Conservation (phyloP, 2,797 vertebrate genomes). For the Macropodus opercularis region DNA sequence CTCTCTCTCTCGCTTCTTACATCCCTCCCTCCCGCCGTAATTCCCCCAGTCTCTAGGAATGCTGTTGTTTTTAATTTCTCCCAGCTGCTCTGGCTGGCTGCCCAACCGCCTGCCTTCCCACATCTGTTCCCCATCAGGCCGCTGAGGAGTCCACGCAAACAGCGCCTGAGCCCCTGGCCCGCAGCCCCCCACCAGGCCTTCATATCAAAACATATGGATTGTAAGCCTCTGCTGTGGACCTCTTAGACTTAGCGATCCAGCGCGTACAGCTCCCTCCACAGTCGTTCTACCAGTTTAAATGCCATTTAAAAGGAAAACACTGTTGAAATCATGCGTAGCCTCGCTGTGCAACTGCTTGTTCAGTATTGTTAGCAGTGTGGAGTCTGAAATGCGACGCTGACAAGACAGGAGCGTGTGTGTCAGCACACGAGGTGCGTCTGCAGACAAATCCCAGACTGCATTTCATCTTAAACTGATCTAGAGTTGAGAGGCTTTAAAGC, state of each 20-base stretch:
- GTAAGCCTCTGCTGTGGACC: conserved; percentile 75
- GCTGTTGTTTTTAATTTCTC: conserved; percentile 89
- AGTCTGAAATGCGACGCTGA: conserved; percentile 37
- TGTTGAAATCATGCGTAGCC: conserved; percentile 20
- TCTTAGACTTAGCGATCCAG: conserved; percentile 36
- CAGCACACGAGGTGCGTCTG: conserved; percentile 39
- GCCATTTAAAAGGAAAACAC: conserved; percentile 28
- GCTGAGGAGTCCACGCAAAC: conserved; percentile 84
- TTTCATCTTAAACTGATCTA: conserved; percentile 80
- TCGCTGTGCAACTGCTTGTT: conserved; percentile 6
- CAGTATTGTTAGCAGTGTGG: conserved; percentile 29
- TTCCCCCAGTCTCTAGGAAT: conserved; percentile 88
- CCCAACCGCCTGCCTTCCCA: conserved; percentile 88
- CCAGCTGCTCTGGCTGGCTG: conserved; percentile 87
- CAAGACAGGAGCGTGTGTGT: conserved; percentile 38
- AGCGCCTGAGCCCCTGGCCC: conserved; percentile 72
- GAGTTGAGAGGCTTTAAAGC: conserved; percentile 76
- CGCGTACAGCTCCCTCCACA: conserved; percentile 23
- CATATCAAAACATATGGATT: conserved; percentile 87
- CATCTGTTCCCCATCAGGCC: conserved; percentile 91
- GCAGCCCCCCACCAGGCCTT: conserved; percentile 79
- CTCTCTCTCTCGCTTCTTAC: conserved; percentile 61
- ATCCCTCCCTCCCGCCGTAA: conserved; percentile 77
- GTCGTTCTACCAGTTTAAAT: conserved; percentile 11
- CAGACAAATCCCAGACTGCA: conserved; percentile 70